Base-by-base conservation (phyloP, 2,888 invertebrate species). In the Tachystola acroxantha region DNA sequence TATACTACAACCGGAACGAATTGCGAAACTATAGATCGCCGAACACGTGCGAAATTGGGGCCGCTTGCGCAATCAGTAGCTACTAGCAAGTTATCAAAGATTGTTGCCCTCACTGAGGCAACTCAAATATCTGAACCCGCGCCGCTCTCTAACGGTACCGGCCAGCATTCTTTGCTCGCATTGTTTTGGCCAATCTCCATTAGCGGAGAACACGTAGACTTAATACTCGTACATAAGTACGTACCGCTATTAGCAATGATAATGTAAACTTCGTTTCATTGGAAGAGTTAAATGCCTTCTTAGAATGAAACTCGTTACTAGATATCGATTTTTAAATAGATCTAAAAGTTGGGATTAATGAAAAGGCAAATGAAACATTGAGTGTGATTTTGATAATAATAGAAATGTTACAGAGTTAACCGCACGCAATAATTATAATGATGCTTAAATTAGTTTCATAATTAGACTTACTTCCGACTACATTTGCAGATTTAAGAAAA, bases 21-120 rank as follows among this genome's bases (percentile, higher is more conserved):
- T 79, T 78, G 71, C 73, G 53, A 77, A 74, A 76, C 52, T 53
- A 57, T 63, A 50, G 56, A 16, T 4, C 6, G 6, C 58, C 46
- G 54, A 66, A 65, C 81, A 80, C 80, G 78, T 80, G 81, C 76
- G 48, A 74, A 75, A 80, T 67, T 53, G 67, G 66, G 75, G 73
- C 56, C 73, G 64, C 56, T 82, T 80, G 69, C 72, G 72, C 73
- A 84, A 82, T 68, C 61, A 51, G 46, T 55, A 56, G 57, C 24
- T n/a, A 24, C 24, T 24, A 24, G 24, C 49, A 44, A 53, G 62
- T 70, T 74, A 73, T 73, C 76, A 67, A 70, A 79, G 79, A 80
- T 66, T 77, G 66, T 73, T 77, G 77, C 73, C 72, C 72, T 67
- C 66, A 45, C 64, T 58, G 72, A 69, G 71, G 64, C 62, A 63